phyloP scores from a whole-genome alignment of 2,888 invertebrate genomes.

The Eulithis prunata region DNA sequence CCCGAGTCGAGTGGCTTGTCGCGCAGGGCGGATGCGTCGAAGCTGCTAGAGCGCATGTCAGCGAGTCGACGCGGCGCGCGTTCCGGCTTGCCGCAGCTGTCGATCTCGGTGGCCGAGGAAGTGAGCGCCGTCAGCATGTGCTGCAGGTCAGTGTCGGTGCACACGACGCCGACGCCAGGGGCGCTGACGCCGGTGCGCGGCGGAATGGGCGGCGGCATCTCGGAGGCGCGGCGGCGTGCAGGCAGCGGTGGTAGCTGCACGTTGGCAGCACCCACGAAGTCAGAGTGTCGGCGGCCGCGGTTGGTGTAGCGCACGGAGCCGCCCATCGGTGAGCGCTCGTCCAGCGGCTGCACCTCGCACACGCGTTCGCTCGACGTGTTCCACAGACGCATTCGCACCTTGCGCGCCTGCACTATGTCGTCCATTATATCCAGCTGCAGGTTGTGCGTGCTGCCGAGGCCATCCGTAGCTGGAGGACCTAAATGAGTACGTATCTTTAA shows the following conservation, averaged over 20 bases:
- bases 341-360: conserved; percentile 92
- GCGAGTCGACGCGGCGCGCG: conserved; percentile 84
- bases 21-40: conserved; percentile 90
- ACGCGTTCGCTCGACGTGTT: conserved; percentile 91
- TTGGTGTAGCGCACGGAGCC: conserved; percentile 86
- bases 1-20: conserved; percentile 77
- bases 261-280: conserved; percentile 83
- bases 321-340: conserved; percentile 85
- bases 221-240: conserved; percentile 88
- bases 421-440: conserved; percentile 95
- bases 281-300: conserved; percentile 88
- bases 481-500: conserved; percentile 20
- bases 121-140: conserved; percentile 91
- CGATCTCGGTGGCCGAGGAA: conserved; percentile 92
- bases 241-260: conserved; percentile 85
- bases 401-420: conserved; percentile 92
- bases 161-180: conserved; percentile 86
- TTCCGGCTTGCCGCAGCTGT: conserved; percentile 87
- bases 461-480: conserved; percentile 89
- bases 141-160: conserved; percentile 92
- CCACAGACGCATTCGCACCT: conserved; percentile 93
- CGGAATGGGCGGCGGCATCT: conserved; percentile 86
- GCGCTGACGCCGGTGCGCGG: conserved; percentile 84
- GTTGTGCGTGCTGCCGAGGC: conserved; percentile 91
- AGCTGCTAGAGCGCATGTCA: conserved; percentile 92